Evolutionary conservation across 2,113 vertebrate genomes (phyloP).

Genomic region (Perca schrenkii): DNA sequence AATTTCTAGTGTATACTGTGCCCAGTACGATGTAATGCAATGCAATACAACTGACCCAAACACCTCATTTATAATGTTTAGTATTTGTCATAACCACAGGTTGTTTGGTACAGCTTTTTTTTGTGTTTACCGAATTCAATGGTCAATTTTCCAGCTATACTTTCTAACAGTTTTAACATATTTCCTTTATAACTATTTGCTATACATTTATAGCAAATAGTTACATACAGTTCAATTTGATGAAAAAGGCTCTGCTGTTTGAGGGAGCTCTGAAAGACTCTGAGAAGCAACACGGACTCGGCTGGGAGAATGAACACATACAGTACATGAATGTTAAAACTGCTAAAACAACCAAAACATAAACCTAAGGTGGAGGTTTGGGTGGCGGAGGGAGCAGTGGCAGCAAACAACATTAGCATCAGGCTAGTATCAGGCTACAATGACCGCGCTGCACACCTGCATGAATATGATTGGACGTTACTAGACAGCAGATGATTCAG

Average conservation of each 20-base stretch:
- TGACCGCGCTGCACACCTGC: too few relatives aligned
- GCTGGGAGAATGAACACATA: background rate
- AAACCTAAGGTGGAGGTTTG: too few relatives aligned
- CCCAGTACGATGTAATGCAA: background rate
- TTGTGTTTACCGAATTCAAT: background rate
- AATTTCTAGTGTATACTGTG: constrained; percentile 28
- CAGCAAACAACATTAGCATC: too few relatives aligned
- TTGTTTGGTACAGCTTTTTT: background rate
- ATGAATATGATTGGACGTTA: too few relatives aligned
- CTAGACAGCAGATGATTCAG: too few relatives aligned
- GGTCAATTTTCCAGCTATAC: background rate
- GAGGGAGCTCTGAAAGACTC: background rate
- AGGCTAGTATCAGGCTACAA: too few relatives aligned
- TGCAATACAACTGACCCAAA: constrained; percentile 10
- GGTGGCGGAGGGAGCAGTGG: too few relatives aligned
- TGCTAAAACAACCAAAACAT: too few relatives aligned
- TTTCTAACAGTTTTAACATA: background rate
- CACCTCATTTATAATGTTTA: background rate
- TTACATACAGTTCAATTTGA: background rate
- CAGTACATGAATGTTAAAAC: background rate
- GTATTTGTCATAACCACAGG: background rate
- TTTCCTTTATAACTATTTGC: too few relatives aligned
- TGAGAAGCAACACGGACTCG: background rate
- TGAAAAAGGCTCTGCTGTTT: background rate
- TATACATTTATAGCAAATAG: too few relatives aligned